phyloP scores from a whole-genome alignment of 2,888 invertebrate species.

The Polylopha cassiicola region DNA sequence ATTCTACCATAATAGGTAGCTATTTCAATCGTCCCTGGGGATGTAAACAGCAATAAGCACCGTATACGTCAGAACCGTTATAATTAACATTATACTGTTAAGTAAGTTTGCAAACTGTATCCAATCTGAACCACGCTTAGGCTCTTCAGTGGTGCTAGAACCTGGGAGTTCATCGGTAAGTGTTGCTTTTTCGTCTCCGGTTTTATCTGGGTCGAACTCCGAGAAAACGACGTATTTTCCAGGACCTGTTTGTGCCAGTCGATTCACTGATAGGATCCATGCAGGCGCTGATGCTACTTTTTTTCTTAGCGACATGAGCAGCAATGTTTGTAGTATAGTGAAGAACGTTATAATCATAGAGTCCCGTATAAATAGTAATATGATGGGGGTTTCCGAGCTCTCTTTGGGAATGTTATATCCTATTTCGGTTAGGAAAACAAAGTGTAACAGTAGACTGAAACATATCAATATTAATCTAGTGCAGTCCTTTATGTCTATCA shows the following conservation, averaged over 20 bases:
- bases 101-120: conserved; percentile 57
- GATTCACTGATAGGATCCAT: conserved; percentile 51
- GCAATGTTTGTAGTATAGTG: conserved; percentile 53
- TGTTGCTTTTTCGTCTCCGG: conserved; percentile 36
- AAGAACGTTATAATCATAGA: conserved; percentile 61
- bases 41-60: conserved; percentile 56
- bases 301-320: conserved; percentile 51
- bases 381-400: conserved; percentile 76
- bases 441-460: conserved; percentile 79
- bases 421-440: conserved; percentile 76
- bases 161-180: conserved; percentile 40
- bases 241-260: conserved; percentile 50
- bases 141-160: conserved; percentile 28
- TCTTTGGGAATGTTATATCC: conserved; percentile 78
- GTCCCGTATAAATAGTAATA: conserved; percentile 65
- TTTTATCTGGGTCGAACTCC: conserved; percentile 58
- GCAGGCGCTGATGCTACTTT: conserved; percentile 46
- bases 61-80: conserved; percentile 49
- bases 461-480: conserved; percentile 75
- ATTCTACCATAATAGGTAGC: conserved; percentile 5
- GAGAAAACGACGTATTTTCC: conserved; percentile 64
- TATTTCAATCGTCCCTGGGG: conserved; percentile 40
- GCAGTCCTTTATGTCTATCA: conserved; percentile 75
- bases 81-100: conserved; percentile 53
- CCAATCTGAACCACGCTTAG: conserved; percentile 49